phyloP scores from a whole-genome alignment of 2,797 vertebrate genomes.

The Scolopax rusticola region DNA sequence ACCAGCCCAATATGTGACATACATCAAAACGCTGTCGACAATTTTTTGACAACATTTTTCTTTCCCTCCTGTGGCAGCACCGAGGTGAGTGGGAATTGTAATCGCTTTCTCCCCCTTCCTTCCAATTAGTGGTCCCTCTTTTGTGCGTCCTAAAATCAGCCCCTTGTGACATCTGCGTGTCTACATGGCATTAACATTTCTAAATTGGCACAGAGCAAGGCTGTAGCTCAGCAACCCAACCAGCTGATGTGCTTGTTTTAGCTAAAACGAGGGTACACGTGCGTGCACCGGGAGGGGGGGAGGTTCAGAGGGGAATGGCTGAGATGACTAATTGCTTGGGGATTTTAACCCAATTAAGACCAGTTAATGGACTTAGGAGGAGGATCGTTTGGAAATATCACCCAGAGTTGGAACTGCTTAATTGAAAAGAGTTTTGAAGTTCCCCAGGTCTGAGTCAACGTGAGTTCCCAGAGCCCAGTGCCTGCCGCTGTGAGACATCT shows the following conservation, averaged over 20 bases:
- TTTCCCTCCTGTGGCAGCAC: background rate
- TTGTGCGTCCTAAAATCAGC: background rate
- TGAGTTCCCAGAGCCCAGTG: background rate
- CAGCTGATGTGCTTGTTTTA: background rate
- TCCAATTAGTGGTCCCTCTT: conserved; percentile 1
- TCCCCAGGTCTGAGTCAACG: background rate
- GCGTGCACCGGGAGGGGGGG: background rate
- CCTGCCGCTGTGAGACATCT: background rate
- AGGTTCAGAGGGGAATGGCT: background rate
- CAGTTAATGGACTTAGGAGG: conserved; percentile 21
- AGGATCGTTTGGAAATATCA: conserved; percentile 59
- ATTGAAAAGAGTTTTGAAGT: conserved; percentile 15
- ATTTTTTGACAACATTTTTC: background rate
- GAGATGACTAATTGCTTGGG: conserved; percentile 30
- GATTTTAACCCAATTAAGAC: conserved; percentile 55
- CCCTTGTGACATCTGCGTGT: background rate
- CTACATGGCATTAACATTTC: background rate
- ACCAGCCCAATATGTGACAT: background rate
- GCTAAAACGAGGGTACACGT: background rate
- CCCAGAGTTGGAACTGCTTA: conserved; percentile 26
- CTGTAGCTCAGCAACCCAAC: background rate
- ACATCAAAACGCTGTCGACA: background rate
- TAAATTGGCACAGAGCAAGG: background rate
- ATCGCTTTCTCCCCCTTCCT: background rate
- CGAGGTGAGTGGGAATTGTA: background rate